Percentiles rank a stretch among this genome's conserved stretches.
Evolutionary conservation across 2,888 invertebrate species (phyloP).

Genomic region (Gymnocheta viridis): DNA sequence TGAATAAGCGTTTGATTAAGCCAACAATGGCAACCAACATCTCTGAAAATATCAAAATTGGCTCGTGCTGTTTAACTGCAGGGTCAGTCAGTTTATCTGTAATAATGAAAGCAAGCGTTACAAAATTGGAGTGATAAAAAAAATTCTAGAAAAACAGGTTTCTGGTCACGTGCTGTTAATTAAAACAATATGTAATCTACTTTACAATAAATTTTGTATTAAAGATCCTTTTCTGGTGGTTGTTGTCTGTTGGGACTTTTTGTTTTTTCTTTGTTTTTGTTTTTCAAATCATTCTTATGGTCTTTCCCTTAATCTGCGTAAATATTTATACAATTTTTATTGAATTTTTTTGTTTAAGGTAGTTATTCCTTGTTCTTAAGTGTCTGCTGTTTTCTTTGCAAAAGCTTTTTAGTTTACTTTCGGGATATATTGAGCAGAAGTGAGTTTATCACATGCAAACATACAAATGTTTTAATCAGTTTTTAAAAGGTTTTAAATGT

Average conservation of each 20-base stretch:
- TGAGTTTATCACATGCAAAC: background rate
- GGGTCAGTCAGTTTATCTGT: conserved; percentile 32
- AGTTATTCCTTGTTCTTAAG: background rate
- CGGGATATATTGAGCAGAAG: background rate
- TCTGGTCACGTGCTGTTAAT: conserved; percentile 69
- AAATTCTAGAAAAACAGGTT: conserved; percentile 63
- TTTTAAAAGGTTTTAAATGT: background rate
- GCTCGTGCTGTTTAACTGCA: conserved; percentile 36
- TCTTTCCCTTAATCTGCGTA: conserved; percentile 3
- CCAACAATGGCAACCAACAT: background rate
- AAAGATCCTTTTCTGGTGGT: background rate
- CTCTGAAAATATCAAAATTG: conserved; percentile 26
- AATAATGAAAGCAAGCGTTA: conserved; percentile 28
- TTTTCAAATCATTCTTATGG: conserved; percentile 30
- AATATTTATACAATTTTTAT: conserved; percentile 21
- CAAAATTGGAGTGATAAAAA: conserved; percentile 1
- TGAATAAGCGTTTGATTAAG: conserved; percentile 1
- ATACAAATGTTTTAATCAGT: background rate
- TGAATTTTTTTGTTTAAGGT: background rate
- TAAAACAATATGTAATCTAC: conserved; percentile 67
- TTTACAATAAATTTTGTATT: background rate
- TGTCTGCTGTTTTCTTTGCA: background rate
- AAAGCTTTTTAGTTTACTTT: background rate
- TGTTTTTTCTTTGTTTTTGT: background rate
- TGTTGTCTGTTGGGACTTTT: background rate